Percentiles rank a stretch among this genome's conserved stretches.
Evolutionary conservation across 2,113 vertebrate genomes (phyloP).

Genomic region (Leptosomus discolor): DNA sequence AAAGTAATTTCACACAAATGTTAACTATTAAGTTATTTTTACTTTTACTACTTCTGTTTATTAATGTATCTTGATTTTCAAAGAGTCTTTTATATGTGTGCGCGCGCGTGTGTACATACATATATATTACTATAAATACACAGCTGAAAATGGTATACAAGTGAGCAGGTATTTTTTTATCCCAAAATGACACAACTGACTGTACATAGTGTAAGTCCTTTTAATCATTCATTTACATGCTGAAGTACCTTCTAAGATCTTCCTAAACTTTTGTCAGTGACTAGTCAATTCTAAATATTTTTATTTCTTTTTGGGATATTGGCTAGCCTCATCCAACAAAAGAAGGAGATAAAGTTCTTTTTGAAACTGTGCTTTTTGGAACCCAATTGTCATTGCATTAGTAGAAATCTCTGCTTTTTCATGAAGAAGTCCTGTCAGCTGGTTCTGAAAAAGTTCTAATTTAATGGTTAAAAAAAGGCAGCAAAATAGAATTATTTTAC

Average conservation of each 20-base stretch:
- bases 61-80: slow-evolving; percentile 73
- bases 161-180: slow-evolving; percentile 76
- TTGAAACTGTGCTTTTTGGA: slow-evolving; percentile 53
- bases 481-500: slow-evolving; percentile 41
- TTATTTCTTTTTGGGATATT: neutral
- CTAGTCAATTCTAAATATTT: slow-evolving; percentile 55
- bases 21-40: slow-evolving; percentile 79
- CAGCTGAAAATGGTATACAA: slow-evolving; percentile 75
- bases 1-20: slow-evolving; percentile 72
- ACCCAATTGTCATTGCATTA: slow-evolving; percentile 34
- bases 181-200: slow-evolving; percentile 28
- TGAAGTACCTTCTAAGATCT: slow-evolving; percentile 32
- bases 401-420: slow-evolving; percentile 36
- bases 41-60: slow-evolving; percentile 72
- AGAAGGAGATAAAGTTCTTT: neutral
- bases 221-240: slow-evolving; percentile 37
- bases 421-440: slow-evolving; percentile 59
- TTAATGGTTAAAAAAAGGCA: slow-evolving; percentile 1
- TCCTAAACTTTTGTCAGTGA: slow-evolving; percentile 30
- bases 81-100: slow-evolving; percentile 3
- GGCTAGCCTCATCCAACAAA: neutral
- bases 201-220: slow-evolving; percentile 42
- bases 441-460: slow-evolving; percentile 60
- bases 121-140: slow-evolving; percentile 69
- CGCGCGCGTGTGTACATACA: neutral